These are phyloP conservation scores for Lophura nycthemera DNA, from an alignment of 2,113 vertebrate genomes.

Conservation along the genomic window DNA sequence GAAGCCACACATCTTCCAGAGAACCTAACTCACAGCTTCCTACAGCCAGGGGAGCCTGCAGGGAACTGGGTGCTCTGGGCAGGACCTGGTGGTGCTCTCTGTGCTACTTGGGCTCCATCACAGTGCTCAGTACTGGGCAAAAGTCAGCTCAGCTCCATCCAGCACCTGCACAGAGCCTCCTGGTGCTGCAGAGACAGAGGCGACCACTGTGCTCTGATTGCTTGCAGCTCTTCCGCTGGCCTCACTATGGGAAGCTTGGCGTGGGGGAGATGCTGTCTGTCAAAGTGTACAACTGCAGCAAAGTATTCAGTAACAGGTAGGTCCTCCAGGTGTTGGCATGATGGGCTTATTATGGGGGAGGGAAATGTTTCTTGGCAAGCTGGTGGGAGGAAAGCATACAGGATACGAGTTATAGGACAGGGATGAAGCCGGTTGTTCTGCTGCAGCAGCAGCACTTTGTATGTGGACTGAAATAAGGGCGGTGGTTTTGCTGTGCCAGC, in stretches of 20 bases:
- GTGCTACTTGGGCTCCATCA: neutral
- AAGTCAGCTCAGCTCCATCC: neutral
- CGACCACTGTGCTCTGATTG: neutral
- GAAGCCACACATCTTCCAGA: neutral
- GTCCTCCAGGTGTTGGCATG: neutral
- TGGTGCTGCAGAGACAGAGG: neutral
- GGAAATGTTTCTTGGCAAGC: neutral
- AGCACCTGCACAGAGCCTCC: neutral
- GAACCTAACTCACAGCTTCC: neutral
- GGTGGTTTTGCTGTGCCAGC: neutral
- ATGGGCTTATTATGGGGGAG: neutral
- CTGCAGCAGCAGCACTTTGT: neutral
- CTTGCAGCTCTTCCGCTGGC: conserved; percentile 89
- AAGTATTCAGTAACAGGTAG: conserved; percentile 90
- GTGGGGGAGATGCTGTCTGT: conserved; percentile 83
- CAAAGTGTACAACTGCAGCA: conserved; percentile 90
- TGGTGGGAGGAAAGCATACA: neutral
- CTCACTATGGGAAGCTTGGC: conserved; percentile 85
- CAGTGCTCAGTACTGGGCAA: neutral
- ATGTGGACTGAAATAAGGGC: neutral
- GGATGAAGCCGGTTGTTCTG: neutral
- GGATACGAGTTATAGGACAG: neutral
- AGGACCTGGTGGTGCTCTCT: too few relatives aligned
- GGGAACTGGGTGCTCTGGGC: neutral
- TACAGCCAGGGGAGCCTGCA: neutral